A percentile compares a stretch with the other conserved stretches of the same genome.
Conservation (phyloP, 2,888 invertebrate genomes). For the Cenopis cana region DNA sequence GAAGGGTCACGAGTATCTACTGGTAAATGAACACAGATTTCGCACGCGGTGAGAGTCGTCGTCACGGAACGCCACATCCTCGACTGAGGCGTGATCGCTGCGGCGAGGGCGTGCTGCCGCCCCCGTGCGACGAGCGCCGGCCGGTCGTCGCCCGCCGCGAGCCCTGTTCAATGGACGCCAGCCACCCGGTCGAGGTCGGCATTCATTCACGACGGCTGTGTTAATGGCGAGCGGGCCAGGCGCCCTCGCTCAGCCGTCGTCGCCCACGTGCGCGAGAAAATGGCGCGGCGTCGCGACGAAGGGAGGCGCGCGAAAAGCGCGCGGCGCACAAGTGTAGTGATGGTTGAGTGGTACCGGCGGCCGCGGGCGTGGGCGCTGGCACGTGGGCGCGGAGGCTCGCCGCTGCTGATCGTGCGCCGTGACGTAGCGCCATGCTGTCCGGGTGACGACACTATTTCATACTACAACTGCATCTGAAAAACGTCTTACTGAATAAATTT, state of each 20-base stretch:
- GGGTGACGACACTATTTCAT: slow-evolving; percentile 17
- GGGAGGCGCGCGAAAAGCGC: slow-evolving; percentile 83
- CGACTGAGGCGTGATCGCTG: slow-evolving; percentile 85
- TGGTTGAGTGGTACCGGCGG: slow-evolving; percentile 62
- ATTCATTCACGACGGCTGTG: slow-evolving; percentile 82
- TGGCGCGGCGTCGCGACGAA: slow-evolving; percentile 82
- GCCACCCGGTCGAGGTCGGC: slow-evolving; percentile 80
- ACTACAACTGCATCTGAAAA: not conserved
- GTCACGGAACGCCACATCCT: slow-evolving; percentile 82
- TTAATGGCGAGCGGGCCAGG: slow-evolving; percentile 79
- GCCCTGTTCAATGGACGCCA: slow-evolving; percentile 78
- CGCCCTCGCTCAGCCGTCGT: slow-evolving; percentile 74
- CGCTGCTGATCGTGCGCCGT: slow-evolving; percentile 58
- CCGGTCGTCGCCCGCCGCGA: slow-evolving; percentile 78
- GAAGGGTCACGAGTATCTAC: slow-evolving; percentile 68
- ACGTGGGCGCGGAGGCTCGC: slow-evolving; percentile 80
- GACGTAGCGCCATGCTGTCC: slow-evolving; percentile 51
- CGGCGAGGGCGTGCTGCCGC: slow-evolving; percentile 82
- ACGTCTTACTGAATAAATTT: not conserved
- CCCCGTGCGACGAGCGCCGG: slow-evolving; percentile 67
- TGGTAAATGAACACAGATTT: slow-evolving; percentile 83
- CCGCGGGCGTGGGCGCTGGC: slow-evolving; percentile 61
- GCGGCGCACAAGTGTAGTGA: slow-evolving; percentile 77
- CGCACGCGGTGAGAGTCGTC: slow-evolving; percentile 76
- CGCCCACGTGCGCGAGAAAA: slow-evolving; percentile 85